Evolutionary conservation across 2,113 vertebrate genomes (phyloP).

Genomic region (Arenaria interpres): DNA sequence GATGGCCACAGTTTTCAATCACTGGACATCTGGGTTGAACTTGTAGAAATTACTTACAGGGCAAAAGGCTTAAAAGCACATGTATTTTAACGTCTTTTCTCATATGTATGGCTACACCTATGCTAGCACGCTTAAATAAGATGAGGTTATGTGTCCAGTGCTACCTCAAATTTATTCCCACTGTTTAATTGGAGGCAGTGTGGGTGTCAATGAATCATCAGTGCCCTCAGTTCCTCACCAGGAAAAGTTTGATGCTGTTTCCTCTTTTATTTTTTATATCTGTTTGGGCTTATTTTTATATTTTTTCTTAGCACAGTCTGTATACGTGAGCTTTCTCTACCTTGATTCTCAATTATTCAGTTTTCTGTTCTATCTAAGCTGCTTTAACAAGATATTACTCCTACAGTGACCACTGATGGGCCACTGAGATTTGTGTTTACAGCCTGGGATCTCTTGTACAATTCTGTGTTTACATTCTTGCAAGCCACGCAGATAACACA

Average conservation of each 20-base stretch:
- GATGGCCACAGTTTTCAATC: neutral
- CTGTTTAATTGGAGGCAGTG: no score
- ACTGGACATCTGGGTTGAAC: neutral
- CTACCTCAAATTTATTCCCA: neutral
- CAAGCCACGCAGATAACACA: neutral
- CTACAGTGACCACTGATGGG: neutral
- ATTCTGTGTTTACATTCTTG: neutral
- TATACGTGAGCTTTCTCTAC: neutral
- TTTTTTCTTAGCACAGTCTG: neutral
- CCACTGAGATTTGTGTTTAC: neutral
- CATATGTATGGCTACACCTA: neutral
- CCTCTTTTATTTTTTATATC: neutral
- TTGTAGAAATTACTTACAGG: neutral
- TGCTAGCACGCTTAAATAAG: neutral
- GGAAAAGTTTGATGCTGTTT: neutral
- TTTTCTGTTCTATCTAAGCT: neutral
- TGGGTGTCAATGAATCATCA: no score
- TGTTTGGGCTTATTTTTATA: neutral
- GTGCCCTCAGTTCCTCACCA: no score
- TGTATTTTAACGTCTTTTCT: neutral
- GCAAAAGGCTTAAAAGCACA: neutral
- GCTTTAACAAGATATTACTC: neutral
- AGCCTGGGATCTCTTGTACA: neutral
- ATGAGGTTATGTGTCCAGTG: neutral
- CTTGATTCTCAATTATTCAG: neutral